A percentile compares a stretch with the other conserved stretches of the same genome.
Conservation (phyloP, 1,140 invertebrate genomes). For the Achatina immaculata region DNA sequence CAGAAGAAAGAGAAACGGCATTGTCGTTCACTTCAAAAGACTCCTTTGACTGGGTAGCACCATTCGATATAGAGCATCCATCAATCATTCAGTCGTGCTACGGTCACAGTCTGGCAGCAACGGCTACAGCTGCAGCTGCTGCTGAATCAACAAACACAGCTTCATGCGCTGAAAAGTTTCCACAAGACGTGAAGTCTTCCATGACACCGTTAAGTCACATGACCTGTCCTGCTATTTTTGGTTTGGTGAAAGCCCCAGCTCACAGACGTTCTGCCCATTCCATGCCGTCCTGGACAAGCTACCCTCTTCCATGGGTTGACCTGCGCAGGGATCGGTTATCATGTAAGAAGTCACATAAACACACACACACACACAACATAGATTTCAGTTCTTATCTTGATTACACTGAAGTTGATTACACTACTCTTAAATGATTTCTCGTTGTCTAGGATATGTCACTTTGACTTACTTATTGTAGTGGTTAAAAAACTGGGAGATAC, state of each 20-base stretch:
- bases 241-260: neutral
- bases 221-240: neutral
- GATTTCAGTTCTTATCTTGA: too few species aligned
- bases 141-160: neutral
- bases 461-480: too few species aligned
- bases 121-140: neutral
- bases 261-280: neutral
- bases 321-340: neutral
- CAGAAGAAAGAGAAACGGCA: neutral
- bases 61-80: neutral
- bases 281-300: neutral
- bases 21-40: neutral
- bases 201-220: neutral
- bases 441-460: too few species aligned
- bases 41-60: neutral
- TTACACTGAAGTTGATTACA: too few species aligned
- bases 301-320: neutral
- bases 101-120: neutral
- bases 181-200: neutral
- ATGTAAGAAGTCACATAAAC: conserved; percentile 5
- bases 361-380: too few species aligned
- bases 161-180: neutral
- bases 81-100: neutral
- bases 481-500: too few species aligned
- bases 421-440: too few species aligned